Conservation (phyloP, 2,113 vertebrate genomes). For the Oryzias curvinotus region DNA sequence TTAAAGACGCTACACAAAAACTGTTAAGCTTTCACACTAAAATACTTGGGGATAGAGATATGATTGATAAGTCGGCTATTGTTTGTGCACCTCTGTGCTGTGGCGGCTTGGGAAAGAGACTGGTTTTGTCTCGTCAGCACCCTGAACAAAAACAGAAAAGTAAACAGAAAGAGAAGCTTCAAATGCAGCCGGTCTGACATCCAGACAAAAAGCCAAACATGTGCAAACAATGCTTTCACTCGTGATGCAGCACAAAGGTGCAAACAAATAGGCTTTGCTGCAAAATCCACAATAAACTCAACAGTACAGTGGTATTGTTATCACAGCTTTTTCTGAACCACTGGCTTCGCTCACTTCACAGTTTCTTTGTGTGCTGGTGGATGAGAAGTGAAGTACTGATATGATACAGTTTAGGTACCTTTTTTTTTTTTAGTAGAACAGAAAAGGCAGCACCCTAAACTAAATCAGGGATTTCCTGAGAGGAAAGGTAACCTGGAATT, state of each 20-base stretch:
- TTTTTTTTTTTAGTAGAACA: too few relatives aligned
- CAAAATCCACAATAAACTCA: conserved; percentile 31
- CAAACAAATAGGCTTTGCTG: conserved; percentile 38
- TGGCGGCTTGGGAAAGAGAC: conserved; percentile 8
- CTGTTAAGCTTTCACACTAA: conserved; percentile 17
- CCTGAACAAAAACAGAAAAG: conserved; percentile 48
- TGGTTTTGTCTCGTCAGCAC: conserved; percentile 43
- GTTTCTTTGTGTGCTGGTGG: conserved; percentile 6
- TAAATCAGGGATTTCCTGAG: too few relatives aligned
- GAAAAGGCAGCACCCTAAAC: too few relatives aligned
- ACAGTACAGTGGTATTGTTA: conserved; percentile 15
- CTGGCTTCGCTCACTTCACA: conserved; percentile 22
- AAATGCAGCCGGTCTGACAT: conserved; percentile 34
- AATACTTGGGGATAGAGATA: conserved; percentile 18
- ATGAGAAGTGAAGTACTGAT: too few relatives aligned
- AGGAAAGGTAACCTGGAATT: too few relatives aligned
- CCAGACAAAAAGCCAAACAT: conserved; percentile 40
- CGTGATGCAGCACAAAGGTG: conserved; percentile 40
- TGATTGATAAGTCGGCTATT: conserved; percentile 6
- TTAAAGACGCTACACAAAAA: background rate
- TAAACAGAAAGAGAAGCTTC: conserved; percentile 40
- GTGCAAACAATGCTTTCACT: conserved; percentile 55
- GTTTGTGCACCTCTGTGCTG: conserved; percentile 5
- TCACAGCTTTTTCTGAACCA: conserved; percentile 25
- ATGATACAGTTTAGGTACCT: too few relatives aligned